Evolutionary conservation across 2,888 invertebrate genomes (phyloP), one percentile per base, ranked within the genome.

Genomic region (Aphodius sticticus): DNA sequence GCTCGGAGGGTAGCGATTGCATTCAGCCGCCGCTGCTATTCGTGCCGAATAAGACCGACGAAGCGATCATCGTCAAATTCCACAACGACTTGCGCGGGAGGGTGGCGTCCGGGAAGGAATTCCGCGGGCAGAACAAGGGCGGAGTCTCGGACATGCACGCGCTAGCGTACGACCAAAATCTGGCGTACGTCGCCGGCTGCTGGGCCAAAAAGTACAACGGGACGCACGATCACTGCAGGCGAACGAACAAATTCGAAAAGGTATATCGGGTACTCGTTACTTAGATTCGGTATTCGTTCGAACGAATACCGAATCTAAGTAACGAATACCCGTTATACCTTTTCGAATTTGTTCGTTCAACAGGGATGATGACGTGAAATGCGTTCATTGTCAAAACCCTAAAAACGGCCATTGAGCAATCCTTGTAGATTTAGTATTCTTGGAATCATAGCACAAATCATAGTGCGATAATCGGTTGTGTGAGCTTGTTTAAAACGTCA

Each of bases 111-210:
- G 53, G 53, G 53, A 53, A 53, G 53, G 53, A 53, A 12, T 9
- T 9, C 7, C 53, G 53, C 12, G 53, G 53, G 9, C 53, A 53
- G 12, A 53, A 53, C 12, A 53, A 14, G 16, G 71, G 16, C 37
- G 53, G 16, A 38, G 69, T 16, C 16, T 2, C 69, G 53, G 69
- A 76, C 14, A 76, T 76, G 76, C 37, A 53, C 69, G 76, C 69
- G n/a, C 53, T 76, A 9, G 69, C 69, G 37, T 76, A 76, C 76
- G 53, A 76, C 53, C n/a, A 37, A 26, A 16, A 69, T 6, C 15
- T 74, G 5, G 78, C 76, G 26, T 71, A 69, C 38, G 69, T 78
- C 15, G 78, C 72, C 14, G 15, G 35, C 6, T 76, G 79, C 26
- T 76, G 69, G 69, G 69, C 69, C n/a, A 76, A 76, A 6, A 53